Evolutionary conservation across 2,888 invertebrate species (phyloP), one percentile per base, ranked within the genome.

Genomic region (Sinodicranocentrus sp.): DNA sequence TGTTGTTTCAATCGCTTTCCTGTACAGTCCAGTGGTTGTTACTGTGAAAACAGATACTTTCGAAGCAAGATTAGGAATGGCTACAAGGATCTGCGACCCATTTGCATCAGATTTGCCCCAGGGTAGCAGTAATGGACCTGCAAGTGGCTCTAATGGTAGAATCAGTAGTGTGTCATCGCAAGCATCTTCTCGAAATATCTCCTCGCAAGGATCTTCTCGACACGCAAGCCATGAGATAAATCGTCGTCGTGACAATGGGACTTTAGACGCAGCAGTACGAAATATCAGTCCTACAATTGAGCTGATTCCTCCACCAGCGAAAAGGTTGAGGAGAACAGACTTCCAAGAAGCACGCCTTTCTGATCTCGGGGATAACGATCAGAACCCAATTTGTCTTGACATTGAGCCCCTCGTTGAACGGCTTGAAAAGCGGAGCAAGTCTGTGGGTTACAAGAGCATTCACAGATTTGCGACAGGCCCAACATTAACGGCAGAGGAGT

Each of bases 1-100:
- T 25, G 13, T n/a, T n/a, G n/a, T n/a, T n/a, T n/a, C n/a, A n/a
- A n/a, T n/a, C n/a, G n/a, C n/a, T n/a, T n/a, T n/a, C n/a, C n/a
- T n/a, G 3, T 28, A 1, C 39, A 86, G 86, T n/a, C 86, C 86
- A 10, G 73, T 85, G 13, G 73, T 86, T 2, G 21, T 85, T 15
- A 43, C 21, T 0, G 63, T 85, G 1, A 82, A 82, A 54, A 76
- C 59, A 10, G 85, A 85, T 2, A 61, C 57, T 1, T 84, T 82
- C 17, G 82, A 84, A 48, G 70, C 85, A 1, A 70, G 84, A n/a
- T 33, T 86, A n/a, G 78, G 65, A 13, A 39, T 86, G 61, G 82
- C 86, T 0, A 68, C 82, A 0, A 71, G 61, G 10, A 17, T 68
- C 0, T 28, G 15, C 0, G 79, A 79, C 48, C 79, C 67, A n/a